Conservation (phyloP, 2,888 invertebrate species). For the Dasysyrphus tricinctus region DNA sequence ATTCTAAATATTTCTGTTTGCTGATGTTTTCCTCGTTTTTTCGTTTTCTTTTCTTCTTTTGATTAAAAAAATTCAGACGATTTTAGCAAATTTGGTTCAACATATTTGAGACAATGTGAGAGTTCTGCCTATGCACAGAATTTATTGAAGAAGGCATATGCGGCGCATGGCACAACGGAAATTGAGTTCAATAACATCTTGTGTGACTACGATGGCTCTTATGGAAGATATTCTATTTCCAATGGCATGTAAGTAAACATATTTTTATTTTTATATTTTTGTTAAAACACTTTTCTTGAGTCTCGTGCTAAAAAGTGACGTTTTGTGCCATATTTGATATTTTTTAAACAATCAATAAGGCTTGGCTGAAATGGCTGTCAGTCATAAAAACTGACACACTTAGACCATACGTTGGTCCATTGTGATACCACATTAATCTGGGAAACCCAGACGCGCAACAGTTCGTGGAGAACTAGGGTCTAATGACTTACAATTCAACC, state of each 20-base stretch:
- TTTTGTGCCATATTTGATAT: no score
- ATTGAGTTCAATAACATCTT: constrained; percentile 84
- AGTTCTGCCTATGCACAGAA: constrained; percentile 86
- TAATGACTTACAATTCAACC: no score
- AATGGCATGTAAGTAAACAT: constrained; percentile 85
- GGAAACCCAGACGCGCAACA: no score
- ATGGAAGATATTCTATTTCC: constrained; percentile 85
- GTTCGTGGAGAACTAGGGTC: no score
- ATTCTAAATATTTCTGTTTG: constrained; percentile 16
- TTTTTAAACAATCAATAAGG: no score
- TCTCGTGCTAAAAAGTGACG: no score
- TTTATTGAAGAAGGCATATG: constrained; percentile 85
- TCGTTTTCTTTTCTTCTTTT: not conserved
- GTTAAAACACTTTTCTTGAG: no score
- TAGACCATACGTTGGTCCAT: no score
- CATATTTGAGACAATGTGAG: constrained; percentile 88
- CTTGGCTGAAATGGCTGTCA: no score
- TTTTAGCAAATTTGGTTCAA: constrained; percentile 83
- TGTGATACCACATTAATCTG: no score
- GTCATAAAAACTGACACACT: no score
- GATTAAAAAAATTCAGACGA: constrained; percentile 68
- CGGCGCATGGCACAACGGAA: constrained; percentile 86
- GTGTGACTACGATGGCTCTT: constrained; percentile 88
- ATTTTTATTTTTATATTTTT: not conserved
- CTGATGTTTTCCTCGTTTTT: not conserved